phyloP scores from a whole-genome alignment of 2,113 vertebrate species.

The Hippolais icterina region DNA sequence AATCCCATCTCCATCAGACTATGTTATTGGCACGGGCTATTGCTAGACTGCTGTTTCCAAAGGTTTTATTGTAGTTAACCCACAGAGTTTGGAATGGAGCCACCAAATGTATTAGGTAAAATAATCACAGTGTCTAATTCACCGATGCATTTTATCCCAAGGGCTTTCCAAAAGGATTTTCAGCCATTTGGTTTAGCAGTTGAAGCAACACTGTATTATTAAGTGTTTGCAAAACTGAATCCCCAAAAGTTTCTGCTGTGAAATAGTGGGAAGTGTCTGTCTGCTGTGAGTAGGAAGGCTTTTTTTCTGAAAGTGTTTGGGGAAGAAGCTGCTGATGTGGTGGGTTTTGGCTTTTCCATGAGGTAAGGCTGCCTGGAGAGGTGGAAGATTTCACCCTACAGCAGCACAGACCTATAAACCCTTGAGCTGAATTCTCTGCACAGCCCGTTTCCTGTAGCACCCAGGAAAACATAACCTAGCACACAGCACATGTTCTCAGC shows the following conservation, averaged over 20 bases:
- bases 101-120: background rate
- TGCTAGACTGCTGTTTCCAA: background rate
- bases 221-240: background rate
- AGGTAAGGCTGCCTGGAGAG: background rate
- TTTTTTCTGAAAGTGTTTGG: background rate
- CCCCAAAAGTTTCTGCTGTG: background rate
- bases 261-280: constrained; percentile 24
- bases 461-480: background rate
- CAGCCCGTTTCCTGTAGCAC: background rate
- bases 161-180: background rate
- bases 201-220: background rate
- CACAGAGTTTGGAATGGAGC: background rate
- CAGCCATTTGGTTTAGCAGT: background rate
- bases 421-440: background rate
- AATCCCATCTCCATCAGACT: background rate
- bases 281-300: constrained; percentile 34
- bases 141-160: background rate
- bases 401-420: background rate
- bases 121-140: background rate
- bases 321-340: background rate
- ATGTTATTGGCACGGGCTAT: background rate
- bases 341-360: background rate
- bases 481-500: background rate
- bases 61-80: background rate
- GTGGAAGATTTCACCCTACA: background rate